These are phyloP conservation scores for Stictocephala bisonia DNA, from an alignment of 2,888 invertebrate species.

Conservation along the genomic window DNA sequence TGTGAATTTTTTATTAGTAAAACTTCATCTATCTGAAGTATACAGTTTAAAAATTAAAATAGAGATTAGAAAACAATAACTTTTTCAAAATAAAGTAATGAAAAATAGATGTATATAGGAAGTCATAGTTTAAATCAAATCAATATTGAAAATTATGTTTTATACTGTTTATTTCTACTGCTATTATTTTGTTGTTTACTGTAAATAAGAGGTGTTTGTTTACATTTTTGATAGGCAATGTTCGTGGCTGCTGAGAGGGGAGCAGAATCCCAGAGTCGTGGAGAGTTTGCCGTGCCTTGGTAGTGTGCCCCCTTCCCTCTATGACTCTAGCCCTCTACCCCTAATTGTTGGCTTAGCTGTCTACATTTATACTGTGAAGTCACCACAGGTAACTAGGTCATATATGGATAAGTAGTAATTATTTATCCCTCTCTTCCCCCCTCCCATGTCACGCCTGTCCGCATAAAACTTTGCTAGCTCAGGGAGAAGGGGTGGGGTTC, in stretches of 20 bases:
- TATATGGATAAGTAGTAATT: no score
- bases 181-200: not conserved
- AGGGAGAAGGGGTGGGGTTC: no score
- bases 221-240: conserved; percentile 15
- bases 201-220: not conserved
- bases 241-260: conserved; percentile 36
- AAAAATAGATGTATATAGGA: no score
- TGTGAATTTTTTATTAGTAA: no score
- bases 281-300: conserved; percentile 41
- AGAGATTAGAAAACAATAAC: not conserved
- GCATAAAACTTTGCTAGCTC: no score
- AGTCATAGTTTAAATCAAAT: no score
- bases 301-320: conserved; percentile 20
- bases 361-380: not conserved
- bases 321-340: conserved; percentile 30
- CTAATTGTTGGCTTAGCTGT: conserved; percentile 11
- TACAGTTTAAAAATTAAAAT: no score
- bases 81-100: not conserved
- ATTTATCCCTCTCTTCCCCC: no score
- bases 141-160: no score
- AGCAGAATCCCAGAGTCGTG: conserved; percentile 18
- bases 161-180: not conserved
- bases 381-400: conserved; percentile 39
- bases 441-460: no score
- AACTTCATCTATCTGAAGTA: no score